Percentiles rank a stretch among this genome's conserved stretches.
phyloP scores from a whole-genome alignment of 2,113 vertebrate species.

The Athene cunicularia region DNA sequence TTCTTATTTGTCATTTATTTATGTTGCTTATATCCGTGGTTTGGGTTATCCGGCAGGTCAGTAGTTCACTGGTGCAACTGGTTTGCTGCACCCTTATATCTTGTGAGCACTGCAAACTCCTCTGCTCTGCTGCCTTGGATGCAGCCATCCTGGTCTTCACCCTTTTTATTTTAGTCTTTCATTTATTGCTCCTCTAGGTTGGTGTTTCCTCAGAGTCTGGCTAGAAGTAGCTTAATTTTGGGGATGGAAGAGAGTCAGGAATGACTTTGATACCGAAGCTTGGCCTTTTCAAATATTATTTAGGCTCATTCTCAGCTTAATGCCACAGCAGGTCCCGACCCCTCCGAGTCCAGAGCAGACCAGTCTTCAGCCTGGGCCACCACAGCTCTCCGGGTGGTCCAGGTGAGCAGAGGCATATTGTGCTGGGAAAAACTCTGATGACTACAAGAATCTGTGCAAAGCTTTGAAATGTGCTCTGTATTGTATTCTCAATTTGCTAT shows the following conservation, averaged over 20 bases:
- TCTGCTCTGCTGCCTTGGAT: background rate
- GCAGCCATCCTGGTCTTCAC: background rate
- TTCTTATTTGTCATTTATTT: background rate
- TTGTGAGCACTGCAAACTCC: background rate
- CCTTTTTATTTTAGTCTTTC: background rate
- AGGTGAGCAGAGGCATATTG: background rate
- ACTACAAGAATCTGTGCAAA: background rate
- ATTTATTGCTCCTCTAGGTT: background rate
- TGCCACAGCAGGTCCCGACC: background rate
- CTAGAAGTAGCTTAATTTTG: background rate
- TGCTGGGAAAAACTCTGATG: background rate
- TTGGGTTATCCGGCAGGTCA: background rate
- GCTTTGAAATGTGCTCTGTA: background rate
- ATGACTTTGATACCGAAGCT: background rate
- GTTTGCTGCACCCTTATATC: background rate
- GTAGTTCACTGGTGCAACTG: background rate
- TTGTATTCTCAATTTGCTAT: background rate
- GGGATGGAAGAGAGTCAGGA: background rate
- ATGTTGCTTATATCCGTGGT: accelerated
- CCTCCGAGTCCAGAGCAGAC: accelerated
- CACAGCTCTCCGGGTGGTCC: background rate
- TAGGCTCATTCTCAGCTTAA: background rate
- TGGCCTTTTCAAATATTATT: background rate
- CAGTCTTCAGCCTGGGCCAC: background rate
- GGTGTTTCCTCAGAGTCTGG: background rate